Percentiles rank a stretch among this genome's conserved stretches.
phyloP scores from a whole-genome alignment of 2,113 vertebrate species.

The Coryphaenoides rupestris region DNA sequence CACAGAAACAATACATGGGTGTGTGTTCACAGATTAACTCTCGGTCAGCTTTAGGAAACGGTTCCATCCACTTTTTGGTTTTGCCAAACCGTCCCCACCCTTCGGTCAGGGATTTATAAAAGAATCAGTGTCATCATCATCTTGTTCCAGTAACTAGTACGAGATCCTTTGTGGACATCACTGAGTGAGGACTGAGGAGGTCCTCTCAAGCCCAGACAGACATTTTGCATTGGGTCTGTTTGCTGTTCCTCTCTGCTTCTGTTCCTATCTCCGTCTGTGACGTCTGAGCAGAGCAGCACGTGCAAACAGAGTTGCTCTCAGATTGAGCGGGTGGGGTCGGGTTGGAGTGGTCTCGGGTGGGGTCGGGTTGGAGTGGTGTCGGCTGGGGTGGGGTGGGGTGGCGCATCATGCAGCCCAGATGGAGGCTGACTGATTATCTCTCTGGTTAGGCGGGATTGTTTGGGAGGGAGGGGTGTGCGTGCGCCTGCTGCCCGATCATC shows the following conservation, averaged over 20 bases:
- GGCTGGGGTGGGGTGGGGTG: too few relatives aligned
- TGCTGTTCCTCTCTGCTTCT: constrained; percentile 51
- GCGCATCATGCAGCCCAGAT: constrained; percentile 53
- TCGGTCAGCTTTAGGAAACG: too few relatives aligned
- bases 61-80: too few relatives aligned
- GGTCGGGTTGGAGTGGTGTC: constrained; percentile 3
- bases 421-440: constrained; percentile 51
- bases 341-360: too few relatives aligned
- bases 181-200: too few relatives aligned
- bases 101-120: constrained; percentile 3
- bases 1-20: neutral
- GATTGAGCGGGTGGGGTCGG: constrained; percentile 21
- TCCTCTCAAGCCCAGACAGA: constrained; percentile 44
- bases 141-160: too few relatives aligned
- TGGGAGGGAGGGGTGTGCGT: too few relatives aligned
- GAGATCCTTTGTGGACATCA: constrained; percentile 13
- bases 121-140: constrained; percentile 32
- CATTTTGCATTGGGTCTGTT: constrained; percentile 21
- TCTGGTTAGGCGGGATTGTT: constrained; percentile 3
- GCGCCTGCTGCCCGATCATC: too few relatives aligned
- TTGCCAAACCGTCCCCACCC: too few relatives aligned
- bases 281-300: constrained; percentile 44
- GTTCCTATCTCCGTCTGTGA: constrained; percentile 53
- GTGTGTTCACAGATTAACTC: neutral
- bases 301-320: too few relatives aligned